Percentiles rank a stretch among this genome's conserved stretches.
Conservation (phyloP, 2,888 invertebrate genomes). For the Lingula anatina region DNA sequence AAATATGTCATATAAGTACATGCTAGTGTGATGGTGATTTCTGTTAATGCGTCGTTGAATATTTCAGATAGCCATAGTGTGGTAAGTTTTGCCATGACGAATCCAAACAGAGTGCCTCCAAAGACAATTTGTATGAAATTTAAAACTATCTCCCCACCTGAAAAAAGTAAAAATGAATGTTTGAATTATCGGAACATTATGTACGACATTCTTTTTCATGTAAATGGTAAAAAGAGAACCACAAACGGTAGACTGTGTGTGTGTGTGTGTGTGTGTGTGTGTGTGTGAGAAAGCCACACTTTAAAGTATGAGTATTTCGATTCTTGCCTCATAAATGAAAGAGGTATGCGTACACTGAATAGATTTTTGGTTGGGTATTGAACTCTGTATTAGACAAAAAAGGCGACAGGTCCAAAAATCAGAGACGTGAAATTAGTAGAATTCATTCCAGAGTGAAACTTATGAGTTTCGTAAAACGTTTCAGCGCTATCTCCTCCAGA, state of each 20-base stretch:
- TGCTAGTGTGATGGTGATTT: conserved; percentile 53
- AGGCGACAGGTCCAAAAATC: too few species aligned
- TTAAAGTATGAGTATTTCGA: background rate
- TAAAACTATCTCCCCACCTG: conserved; percentile 26
- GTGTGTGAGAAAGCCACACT: background rate
- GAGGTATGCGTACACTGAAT: too few species aligned
- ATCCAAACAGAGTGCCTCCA: conserved; percentile 51
- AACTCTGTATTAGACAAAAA: too few species aligned
- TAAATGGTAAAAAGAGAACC: background rate
- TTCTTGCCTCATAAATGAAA: conserved; percentile 1
- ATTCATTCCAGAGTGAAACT: too few species aligned
- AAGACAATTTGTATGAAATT: conserved; percentile 38
- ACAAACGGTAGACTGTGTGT: background rate
- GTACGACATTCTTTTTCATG: too few species aligned
- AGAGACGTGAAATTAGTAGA: too few species aligned
- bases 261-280: background rate
- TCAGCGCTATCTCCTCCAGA: too few species aligned
- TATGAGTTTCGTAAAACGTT: too few species aligned
- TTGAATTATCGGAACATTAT: too few species aligned
- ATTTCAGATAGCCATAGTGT: conserved; percentile 48
- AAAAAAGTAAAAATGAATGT: too few species aligned
- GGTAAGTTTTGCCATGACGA: conserved; percentile 47
- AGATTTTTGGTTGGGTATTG: too few species aligned
- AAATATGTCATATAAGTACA: conserved; percentile 54
- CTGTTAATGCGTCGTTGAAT: conserved; percentile 53